Percentiles rank a stretch among this genome's conserved stretches.
Evolutionary conservation across 2,113 vertebrate species (phyloP).

Genomic region (Mesoclemmys tuberculata): DNA sequence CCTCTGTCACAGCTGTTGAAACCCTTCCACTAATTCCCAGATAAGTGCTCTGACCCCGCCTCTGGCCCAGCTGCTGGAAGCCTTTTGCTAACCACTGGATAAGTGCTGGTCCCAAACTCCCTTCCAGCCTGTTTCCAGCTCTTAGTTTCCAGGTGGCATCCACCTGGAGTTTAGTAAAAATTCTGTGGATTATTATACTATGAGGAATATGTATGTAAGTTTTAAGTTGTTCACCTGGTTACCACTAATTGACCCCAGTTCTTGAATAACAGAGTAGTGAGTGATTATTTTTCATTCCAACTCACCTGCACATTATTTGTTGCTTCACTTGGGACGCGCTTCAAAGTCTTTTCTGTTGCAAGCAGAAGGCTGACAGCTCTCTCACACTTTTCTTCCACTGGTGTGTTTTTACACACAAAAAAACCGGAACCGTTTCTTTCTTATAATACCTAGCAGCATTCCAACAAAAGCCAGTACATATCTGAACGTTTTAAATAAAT

Average conservation of each 20-base stretch:
- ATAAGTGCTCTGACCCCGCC: conserved; percentile 58
- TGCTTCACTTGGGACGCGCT: neutral
- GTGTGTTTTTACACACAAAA: conserved; percentile 58
- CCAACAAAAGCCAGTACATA: conserved; percentile 71
- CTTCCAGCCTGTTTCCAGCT: conserved; percentile 33
- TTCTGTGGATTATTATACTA: neutral
- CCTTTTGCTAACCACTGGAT: conserved; percentile 30
- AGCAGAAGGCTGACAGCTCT: conserved; percentile 20
- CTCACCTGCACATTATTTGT: neutral
- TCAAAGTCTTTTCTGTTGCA: neutral
- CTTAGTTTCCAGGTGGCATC: conserved; percentile 59
- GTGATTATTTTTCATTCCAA: neutral
- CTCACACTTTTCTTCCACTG: conserved; percentile 13
- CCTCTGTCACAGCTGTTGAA: conserved; percentile 68
- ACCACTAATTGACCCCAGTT: neutral
- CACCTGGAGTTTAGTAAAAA: conserved; percentile 54
- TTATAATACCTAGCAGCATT: conserved; percentile 63
- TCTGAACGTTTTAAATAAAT: conserved; percentile 80
- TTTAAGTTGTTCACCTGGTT: neutral
- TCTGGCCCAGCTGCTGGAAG: conserved; percentile 59
- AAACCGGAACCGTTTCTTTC: conserved; percentile 56
- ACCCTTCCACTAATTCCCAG: conserved; percentile 46
- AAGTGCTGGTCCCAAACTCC: neutral
- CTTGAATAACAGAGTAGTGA: neutral
- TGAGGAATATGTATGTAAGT: conserved; percentile 21